phyloP scores from a whole-genome alignment of 2,113 vertebrate species.

The Corythaixoides concolor region DNA sequence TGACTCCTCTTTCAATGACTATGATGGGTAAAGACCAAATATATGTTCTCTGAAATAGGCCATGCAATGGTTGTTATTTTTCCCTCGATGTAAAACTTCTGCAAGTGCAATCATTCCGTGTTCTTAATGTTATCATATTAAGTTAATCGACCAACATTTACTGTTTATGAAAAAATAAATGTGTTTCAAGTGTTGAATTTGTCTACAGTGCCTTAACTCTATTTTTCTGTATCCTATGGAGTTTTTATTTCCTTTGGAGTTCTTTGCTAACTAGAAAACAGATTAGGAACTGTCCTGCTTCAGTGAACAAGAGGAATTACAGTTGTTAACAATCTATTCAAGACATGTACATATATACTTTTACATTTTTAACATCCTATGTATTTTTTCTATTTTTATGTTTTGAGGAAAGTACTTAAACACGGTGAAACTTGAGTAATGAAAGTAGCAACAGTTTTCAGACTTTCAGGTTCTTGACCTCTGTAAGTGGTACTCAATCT shows the following conservation, averaged over 20 bases:
- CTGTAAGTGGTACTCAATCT: background rate
- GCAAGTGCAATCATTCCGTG: background rate
- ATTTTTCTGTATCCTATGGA: background rate
- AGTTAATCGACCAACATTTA: background rate
- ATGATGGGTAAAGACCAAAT: background rate
- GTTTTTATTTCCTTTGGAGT: background rate
- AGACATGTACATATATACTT: background rate
- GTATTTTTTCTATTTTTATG: background rate
- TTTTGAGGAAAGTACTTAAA: background rate
- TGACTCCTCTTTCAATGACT: background rate
- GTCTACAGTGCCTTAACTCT: background rate
- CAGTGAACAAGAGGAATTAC: background rate
- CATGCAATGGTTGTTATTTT: background rate
- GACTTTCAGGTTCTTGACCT: background rate
- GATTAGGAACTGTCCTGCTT: background rate
- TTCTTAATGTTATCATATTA: background rate
- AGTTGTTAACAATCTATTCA: background rate
- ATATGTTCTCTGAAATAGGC: background rate
- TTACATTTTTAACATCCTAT: background rate
- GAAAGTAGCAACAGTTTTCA: background rate
- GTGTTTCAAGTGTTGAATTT: background rate
- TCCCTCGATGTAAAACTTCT: background rate
- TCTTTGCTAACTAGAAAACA: background rate
- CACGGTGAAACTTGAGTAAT: background rate
- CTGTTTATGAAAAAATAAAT: background rate